These are phyloP conservation scores for Proterorhinus semilunaris DNA, from an alignment of 2,113 vertebrate genomes.

Conservation along the genomic window DNA sequence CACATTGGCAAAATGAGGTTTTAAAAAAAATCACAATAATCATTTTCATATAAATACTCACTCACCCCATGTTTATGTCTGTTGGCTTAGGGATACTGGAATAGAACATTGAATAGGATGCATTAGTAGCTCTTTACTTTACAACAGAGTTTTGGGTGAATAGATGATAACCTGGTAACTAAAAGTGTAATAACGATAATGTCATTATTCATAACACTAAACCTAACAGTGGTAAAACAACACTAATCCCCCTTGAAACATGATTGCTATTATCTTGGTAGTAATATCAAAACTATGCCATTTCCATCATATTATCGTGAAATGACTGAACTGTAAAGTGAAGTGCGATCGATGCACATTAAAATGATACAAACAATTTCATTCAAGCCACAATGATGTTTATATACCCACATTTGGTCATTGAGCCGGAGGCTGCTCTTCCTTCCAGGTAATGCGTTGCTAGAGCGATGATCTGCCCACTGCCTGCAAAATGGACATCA, in stretches of 20 bases:
- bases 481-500: slow-evolving; percentile 57
- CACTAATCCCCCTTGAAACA: too few relatives aligned
- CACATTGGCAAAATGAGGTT: background rate
- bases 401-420: slow-evolving; percentile 75
- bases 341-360: background rate
- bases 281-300: too few relatives aligned
- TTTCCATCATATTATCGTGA: too few relatives aligned
- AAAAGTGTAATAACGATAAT: too few relatives aligned
- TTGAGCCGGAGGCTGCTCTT: slow-evolving; percentile 73
- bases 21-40: background rate
- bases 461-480: slow-evolving; percentile 55
- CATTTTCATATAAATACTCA: slow-evolving; percentile 22
- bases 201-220: too few relatives aligned
- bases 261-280: too few relatives aligned
- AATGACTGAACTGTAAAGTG: too few relatives aligned
- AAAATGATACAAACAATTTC: background rate
- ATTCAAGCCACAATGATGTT: background rate
- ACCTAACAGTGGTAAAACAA: too few relatives aligned
- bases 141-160: too few relatives aligned
- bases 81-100: slow-evolving; percentile 79
- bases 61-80: slow-evolving; percentile 75
- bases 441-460: slow-evolving; percentile 60
- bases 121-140: background rate
- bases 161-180: too few relatives aligned
- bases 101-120: slow-evolving; percentile 21